Evolutionary conservation across 2,888 invertebrate genomes (phyloP).

Genomic region (Anarsia innoxiella): DNA sequence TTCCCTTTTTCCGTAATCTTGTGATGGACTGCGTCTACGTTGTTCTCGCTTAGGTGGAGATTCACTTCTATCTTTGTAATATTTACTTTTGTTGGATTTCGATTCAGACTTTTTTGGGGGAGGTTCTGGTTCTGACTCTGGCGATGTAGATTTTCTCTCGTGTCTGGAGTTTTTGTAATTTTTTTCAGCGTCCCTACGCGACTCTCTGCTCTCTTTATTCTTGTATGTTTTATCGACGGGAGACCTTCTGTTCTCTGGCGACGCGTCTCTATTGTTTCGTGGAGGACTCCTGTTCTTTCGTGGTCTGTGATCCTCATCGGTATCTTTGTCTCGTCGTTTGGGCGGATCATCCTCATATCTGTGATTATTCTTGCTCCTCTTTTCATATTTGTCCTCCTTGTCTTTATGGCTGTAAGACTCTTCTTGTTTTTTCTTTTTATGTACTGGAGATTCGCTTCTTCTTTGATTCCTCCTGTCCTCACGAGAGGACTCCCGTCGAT

Average conservation of each 20-base stretch:
- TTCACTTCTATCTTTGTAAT: conserved; percentile 28
- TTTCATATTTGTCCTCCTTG: conserved; percentile 26
- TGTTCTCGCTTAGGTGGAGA: conserved; percentile 31
- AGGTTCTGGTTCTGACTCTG: conserved; percentile 47
- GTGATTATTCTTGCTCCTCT: conserved; percentile 25
- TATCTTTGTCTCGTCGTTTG: conserved; percentile 30
- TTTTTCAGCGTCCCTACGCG: conserved; percentile 39
- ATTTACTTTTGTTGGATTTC: conserved; percentile 34
- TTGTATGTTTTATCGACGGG: conserved; percentile 32
- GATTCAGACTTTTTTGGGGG: conserved; percentile 27
- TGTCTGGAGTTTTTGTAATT: conserved; percentile 36
- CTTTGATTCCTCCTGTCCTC: conserved; percentile 32
- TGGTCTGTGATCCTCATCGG: conserved; percentile 28
- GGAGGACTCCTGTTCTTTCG: conserved; percentile 40
- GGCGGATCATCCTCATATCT: conserved; percentile 33
- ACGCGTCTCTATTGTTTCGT: conserved; percentile 38
- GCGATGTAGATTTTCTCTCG: conserved; percentile 35
- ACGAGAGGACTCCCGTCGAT: conserved; percentile 29
- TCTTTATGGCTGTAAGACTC: conserved; percentile 32
- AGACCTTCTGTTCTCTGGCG: conserved; percentile 38
- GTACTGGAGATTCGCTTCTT: conserved; percentile 36
- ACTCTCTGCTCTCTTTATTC: conserved; percentile 35
- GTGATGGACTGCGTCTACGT: conserved; percentile 38
- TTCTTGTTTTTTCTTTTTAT: conserved; percentile 28
- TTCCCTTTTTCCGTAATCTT: conserved; percentile 34